Evolutionary conservation across 2,888 invertebrate genomes (phyloP), one percentile per base, ranked within the genome.

Genomic region (Smittia sp.): DNA sequence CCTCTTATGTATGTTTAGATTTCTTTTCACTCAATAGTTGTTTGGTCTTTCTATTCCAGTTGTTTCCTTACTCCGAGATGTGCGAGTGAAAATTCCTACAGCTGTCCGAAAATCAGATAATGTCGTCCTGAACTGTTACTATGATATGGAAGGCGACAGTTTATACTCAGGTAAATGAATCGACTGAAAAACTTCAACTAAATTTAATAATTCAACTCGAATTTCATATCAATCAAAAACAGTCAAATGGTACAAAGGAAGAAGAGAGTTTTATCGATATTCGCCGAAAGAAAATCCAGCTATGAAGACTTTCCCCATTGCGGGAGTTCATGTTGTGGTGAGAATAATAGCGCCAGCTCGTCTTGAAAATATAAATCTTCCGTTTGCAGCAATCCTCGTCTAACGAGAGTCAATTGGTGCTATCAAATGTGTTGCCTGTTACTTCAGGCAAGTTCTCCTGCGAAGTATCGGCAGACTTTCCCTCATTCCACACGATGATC

Each of bases 241-340:
- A n/a, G n/a, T 89, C 75, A 89, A 89, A 80, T 89, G 89, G 89
- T 89, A 89, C 80, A 84, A 86, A 62, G 86, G 86, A 1, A 85
- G 84, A 77, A 85, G 89, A 76, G 93, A 94, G 83, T 93, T 94
- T 83, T 94, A 92, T 81, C 85, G 93, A 76, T 93, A 86, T 79
- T 89, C 91, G 0, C 93, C 93, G 0, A 86, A 86, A 77, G 91
- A 92, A 76, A 83, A 82, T 7, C 90, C 90, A 0, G 85, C 86
- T 18, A 89, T 87, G 69, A 91, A 90, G 79, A 86, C 87, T 24
- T 94, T 94, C 80, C 86, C 87, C 52, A 83, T 89, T 72, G 84
- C 86, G 1, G 92, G 92, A 67, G 88, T 93, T 73, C 85, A 86
- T 78, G 90, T 94, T 38, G 90, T 92, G 82, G 93, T 94, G 81